Base-by-base conservation (phyloP, 2,888 invertebrate genomes). In the Aleiodes testaceus region DNA sequence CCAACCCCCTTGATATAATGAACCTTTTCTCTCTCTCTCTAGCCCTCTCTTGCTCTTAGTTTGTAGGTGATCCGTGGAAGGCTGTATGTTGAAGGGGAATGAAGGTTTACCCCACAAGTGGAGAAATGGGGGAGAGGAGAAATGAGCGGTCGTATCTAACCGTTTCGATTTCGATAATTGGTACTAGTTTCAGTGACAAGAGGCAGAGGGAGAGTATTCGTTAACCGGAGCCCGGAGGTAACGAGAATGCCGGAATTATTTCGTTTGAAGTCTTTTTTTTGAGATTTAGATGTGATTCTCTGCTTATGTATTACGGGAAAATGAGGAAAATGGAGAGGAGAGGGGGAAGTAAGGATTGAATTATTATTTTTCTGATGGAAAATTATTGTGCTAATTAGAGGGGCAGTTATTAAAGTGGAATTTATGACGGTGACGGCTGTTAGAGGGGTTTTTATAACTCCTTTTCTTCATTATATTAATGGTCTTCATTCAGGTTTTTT, bases 161-260 rank as follows among this genome's bases (percentile, higher is more conserved):
- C 82, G 78, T 81, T 82, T 82, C 82, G 80, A 83, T 84, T 82
- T 83, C 83, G 80, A 86, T 87, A 87, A 87, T 87, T 86, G 86
- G 85, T 83, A 81, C 79, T 80, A 83, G 82, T 82, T 82, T 81
- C 81, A 78, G 76, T 77, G 73, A 52, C 69, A 66, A 63, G 66
- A 74, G 74, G 79, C 77, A 85, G 84, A 49, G 49, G 20, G 16
- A 42, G 84, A n/a, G 52, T 22, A 14, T 42, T 64, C 66, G 36
- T 49, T 64, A 66, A 52, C 30, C 36, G 16, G 30, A 26, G n/a
- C 50, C 70, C 72, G 71, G 77, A 75, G 75, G 78, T 81, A 77
- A 81, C 82, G 82, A 82, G 83, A 84, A 84, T 82, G 83, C 83
- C 83, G 85, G 82, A 84, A 87, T 87, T 85, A 86, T 86, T 85